Conservation (phyloP, 92 coral and sea anemone genomes). For the Epizoanthus illoricatus region DNA sequence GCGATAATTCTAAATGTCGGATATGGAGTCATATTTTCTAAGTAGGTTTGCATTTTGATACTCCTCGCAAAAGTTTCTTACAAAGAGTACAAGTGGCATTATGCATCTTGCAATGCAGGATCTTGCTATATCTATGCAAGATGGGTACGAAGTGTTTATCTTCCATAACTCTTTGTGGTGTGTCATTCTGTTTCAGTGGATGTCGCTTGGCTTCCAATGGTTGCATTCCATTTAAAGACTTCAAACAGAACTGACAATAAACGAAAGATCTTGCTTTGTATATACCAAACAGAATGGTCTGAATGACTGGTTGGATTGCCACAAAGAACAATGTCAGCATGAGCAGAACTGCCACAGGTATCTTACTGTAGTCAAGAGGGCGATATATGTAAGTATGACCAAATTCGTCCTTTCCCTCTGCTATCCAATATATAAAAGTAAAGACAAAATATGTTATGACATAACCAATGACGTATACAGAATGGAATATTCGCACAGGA, state of each 20-base stretch:
- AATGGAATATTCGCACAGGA: conserved; percentile 29
- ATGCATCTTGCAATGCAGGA: neutral
- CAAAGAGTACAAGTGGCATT: neutral
- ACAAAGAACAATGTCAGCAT: neutral
- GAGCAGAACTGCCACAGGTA: neutral
- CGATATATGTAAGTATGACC: conserved; percentile 25
- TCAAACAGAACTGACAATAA: neutral
- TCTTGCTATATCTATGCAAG: neutral
- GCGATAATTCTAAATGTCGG: neutral
- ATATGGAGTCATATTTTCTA: neutral
- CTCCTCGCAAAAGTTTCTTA: neutral
- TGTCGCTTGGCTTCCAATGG: neutral
- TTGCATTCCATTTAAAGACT: neutral
- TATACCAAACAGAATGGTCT: conserved; percentile 7
- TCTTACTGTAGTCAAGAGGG: conserved; percentile 20
- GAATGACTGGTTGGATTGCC: conserved; percentile 9
- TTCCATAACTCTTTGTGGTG: neutral
- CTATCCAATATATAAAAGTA: conserved; percentile 26
- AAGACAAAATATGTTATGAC: neutral
- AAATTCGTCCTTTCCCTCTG: conserved; percentile 16
- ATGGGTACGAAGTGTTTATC: neutral
- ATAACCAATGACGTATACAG: conserved; percentile 27
- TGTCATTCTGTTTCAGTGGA: neutral
- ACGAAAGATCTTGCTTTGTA: conserved; percentile 13
- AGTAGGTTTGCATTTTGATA: neutral